phyloP scores from a whole-genome alignment of 2,113 vertebrate genomes.

The Leucopsar rothschildi region DNA sequence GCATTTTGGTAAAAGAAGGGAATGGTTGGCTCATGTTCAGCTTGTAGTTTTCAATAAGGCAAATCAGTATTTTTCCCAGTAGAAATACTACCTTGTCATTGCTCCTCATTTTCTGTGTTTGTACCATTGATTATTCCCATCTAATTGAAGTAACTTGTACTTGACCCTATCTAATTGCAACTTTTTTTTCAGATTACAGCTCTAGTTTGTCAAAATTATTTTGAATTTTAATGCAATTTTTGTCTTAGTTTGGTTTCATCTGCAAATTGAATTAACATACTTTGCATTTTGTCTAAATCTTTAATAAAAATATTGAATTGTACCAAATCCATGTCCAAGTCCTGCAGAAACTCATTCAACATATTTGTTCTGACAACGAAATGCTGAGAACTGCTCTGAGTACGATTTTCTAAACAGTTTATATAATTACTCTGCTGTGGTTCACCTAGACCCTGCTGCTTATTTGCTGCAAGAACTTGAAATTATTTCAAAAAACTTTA shows the following conservation, averaged over 20 bases:
- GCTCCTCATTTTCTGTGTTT: neutral
- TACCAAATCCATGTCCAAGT: neutral
- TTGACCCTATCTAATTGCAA: slow-evolving; percentile 10
- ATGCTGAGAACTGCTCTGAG: neutral
- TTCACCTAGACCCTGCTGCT: neutral
- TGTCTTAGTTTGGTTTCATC: neutral
- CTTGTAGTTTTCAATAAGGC: neutral
- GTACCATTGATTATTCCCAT: neutral
- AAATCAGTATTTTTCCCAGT: neutral
- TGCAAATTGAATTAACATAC: neutral
- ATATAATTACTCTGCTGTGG: neutral
- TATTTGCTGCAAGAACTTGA: neutral
- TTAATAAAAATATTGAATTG: slow-evolving; percentile 19
- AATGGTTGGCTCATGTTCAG: neutral
- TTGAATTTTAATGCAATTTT: slow-evolving; percentile 12
- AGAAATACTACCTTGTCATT: neutral
- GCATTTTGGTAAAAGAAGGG: neutral
- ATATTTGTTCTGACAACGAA: neutral
- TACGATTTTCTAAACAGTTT: neutral
- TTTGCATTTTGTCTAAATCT: neutral
- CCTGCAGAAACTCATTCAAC: neutral
- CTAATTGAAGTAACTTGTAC: neutral
- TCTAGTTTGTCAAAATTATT: neutral
- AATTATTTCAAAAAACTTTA: neutral
- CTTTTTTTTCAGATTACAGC: neutral